Conservation (phyloP, 2,797 vertebrate genomes). For the Chloroceryle inda region DNA sequence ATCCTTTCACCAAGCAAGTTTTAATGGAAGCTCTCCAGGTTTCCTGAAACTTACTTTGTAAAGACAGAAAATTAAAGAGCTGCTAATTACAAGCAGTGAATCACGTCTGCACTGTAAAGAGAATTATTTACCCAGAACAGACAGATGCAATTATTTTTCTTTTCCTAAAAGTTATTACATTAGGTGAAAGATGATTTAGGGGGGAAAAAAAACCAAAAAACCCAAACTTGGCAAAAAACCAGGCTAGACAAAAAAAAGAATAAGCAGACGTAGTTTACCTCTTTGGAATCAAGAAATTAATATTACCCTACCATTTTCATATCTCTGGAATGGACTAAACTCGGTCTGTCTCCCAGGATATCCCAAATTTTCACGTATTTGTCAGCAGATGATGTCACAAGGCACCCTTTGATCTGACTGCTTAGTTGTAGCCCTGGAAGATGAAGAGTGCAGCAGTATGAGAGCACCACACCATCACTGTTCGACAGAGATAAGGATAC, state of each 20-base stretch:
- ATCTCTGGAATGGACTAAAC: constrained; percentile 91
- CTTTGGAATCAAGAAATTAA: not conserved
- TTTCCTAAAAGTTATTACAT: fast-evolving
- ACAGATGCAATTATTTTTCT: not conserved
- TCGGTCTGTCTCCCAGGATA: constrained; percentile 92
- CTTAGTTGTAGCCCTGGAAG: constrained; percentile 91
- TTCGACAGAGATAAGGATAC: not conserved
- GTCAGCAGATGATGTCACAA: constrained; percentile 94
- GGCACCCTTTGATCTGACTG: constrained; percentile 95
- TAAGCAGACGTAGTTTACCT: not conserved
- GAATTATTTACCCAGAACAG: not conserved
- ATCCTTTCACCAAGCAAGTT: not conserved
- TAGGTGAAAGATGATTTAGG: not conserved
- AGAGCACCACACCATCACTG: not conserved
- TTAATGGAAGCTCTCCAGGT: not conserved
- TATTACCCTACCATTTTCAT: constrained; percentile 94
- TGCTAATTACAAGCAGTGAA: not conserved
- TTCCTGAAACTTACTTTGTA: not conserved
- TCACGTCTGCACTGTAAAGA: not conserved
- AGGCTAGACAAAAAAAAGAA: not conserved
- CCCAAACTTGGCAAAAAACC: not conserved
- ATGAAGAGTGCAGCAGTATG: not conserved
- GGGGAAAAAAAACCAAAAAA: not conserved
- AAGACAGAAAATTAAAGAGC: not conserved
- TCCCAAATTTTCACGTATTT: constrained; percentile 97